phyloP scores from a whole-genome alignment of 2,888 invertebrate species.

The Plutella xylostella region DNA sequence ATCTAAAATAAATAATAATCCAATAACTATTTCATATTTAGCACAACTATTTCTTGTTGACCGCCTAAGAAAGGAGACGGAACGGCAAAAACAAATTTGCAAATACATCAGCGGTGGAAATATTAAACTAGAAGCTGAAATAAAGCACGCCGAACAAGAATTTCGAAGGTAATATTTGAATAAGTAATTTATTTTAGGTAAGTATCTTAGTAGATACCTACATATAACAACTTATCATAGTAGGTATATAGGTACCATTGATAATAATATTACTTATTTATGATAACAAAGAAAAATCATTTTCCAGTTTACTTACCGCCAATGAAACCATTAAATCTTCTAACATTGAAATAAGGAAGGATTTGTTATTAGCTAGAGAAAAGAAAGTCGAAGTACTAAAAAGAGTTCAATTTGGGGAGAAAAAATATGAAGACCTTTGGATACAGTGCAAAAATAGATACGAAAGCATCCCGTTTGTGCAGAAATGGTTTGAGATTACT shows the following conservation, averaged over 20 bases:
- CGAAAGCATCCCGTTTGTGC: slow-evolving; percentile 44
- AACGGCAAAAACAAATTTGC: slow-evolving; percentile 35
- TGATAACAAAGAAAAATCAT: too few species aligned
- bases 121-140: slow-evolving; percentile 40
- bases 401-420: slow-evolving; percentile 31
- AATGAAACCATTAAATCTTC: slow-evolving; percentile 36
- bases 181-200: too few species aligned
- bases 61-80: slow-evolving; percentile 36
- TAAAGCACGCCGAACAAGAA: slow-evolving; percentile 41
- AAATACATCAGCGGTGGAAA: slow-evolving; percentile 36
- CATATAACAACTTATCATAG: too few species aligned
- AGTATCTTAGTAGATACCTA: too few species aligned
- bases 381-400: slow-evolving; percentile 29
- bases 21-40: slow-evolving; percentile 18
- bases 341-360: slow-evolving; percentile 43
- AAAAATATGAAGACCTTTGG: slow-evolving; percentile 48
- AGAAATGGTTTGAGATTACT: slow-evolving; percentile 29
- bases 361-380: slow-evolving; percentile 35
- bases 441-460: slow-evolving; percentile 34
- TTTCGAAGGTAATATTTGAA: slow-evolving; percentile 45
- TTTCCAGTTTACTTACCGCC: slow-evolving; percentile 34
- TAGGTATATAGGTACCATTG: too few species aligned
- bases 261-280: too few species aligned
- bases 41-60: slow-evolving; percentile 41
- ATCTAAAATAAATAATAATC: not conserved